phyloP scores from a whole-genome alignment of 1,140 invertebrate species.

The Nasonia longicornis region DNA sequence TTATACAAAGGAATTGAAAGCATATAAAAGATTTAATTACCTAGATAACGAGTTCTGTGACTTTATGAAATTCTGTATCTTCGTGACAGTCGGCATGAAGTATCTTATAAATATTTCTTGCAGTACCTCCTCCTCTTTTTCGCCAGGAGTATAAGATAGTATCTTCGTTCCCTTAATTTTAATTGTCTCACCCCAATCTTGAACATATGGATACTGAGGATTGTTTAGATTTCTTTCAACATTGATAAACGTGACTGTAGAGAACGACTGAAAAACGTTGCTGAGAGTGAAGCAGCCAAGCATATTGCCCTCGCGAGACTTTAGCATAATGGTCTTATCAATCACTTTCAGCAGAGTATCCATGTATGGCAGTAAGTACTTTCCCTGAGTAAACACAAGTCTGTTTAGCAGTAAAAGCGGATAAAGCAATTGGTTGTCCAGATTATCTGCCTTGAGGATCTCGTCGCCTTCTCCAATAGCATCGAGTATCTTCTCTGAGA shows the following conservation, averaged over 20 bases:
- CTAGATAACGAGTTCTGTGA: slow-evolving; percentile 57
- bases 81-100: slow-evolving; percentile 70
- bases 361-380: slow-evolving; percentile 74
- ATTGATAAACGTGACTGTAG: slow-evolving; percentile 73
- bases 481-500: slow-evolving; percentile 74
- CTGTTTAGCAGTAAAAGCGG: slow-evolving; percentile 82
- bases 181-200: slow-evolving; percentile 84
- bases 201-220: slow-evolving; percentile 79
- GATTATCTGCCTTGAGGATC: slow-evolving; percentile 73
- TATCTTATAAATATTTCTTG: slow-evolving; percentile 77
- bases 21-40: slow-evolving; percentile 49
- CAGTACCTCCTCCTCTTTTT: slow-evolving; percentile 77
- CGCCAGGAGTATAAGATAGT: slow-evolving; percentile 82
- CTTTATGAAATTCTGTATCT: slow-evolving; percentile 69
- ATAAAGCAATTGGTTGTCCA: slow-evolving; percentile 85
- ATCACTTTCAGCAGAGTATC: slow-evolving; percentile 73
- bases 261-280: slow-evolving; percentile 71
- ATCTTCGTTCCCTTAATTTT: slow-evolving; percentile 77
- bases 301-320: slow-evolving; percentile 73
- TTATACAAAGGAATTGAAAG: not conserved
- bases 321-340: slow-evolving; percentile 74
- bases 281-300: slow-evolving; percentile 70
- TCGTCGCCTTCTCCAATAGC: slow-evolving; percentile 72
- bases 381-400: slow-evolving; percentile 75
- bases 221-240: slow-evolving; percentile 72